Conservation (phyloP, 2,888 invertebrate genomes). For the Agrotis segetum region DNA sequence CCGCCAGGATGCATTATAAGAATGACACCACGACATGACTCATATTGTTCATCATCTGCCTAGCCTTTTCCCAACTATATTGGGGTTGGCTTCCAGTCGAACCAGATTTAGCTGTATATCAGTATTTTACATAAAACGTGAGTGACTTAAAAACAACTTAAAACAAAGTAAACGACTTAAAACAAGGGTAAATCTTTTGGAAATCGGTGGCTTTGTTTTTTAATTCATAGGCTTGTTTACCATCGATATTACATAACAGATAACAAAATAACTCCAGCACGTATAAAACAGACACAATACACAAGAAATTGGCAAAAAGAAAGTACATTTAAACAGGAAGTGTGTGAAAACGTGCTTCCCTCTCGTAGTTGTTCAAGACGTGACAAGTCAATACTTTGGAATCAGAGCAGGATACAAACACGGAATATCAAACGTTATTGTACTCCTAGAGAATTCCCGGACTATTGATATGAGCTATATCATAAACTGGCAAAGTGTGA, state of each 20-base stretch:
- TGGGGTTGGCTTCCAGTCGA: no score
- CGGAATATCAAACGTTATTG: slow-evolving; percentile 82
- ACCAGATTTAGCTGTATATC: no score
- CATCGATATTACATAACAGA: slow-evolving; percentile 1
- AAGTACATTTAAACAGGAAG: slow-evolving; percentile 73
- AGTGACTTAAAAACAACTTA: no score
- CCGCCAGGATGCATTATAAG: no score
- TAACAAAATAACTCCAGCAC: slow-evolving; percentile 42
- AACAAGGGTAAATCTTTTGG: no score
- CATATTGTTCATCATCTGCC: no score
- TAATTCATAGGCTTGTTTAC: no score
- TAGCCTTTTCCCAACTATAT: no score
- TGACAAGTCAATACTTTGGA: slow-evolving; percentile 80
- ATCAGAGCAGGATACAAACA: slow-evolving; percentile 77
- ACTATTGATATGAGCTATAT: slow-evolving; percentile 66
- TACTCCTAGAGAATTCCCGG: slow-evolving; percentile 67
- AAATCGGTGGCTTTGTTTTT: no score
- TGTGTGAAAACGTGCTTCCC: slow-evolving; percentile 68
- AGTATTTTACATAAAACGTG: no score
- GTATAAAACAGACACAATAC: slow-evolving; percentile 49
- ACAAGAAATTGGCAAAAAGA: slow-evolving; percentile 66
- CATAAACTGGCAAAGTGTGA: background rate
- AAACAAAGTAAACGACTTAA: no score
- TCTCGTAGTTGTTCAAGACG: slow-evolving; percentile 69
- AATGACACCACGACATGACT: no score